Base-by-base conservation (phyloP, 2,797 vertebrate species). In the Gambusia yucatana region DNA sequence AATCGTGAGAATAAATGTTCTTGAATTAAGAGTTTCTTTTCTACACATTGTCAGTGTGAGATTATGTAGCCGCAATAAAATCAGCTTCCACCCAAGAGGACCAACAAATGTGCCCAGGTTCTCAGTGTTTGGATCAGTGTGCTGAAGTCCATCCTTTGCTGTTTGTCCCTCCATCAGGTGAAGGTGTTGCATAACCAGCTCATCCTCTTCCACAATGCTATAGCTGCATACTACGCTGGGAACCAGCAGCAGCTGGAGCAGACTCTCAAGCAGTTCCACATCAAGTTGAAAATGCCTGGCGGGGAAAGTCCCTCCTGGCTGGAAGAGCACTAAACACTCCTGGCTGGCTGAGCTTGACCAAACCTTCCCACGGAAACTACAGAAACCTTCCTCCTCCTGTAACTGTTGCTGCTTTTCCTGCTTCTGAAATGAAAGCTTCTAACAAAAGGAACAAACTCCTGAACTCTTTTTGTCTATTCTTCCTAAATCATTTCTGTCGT, bases 131-230 rank as follows among this genome's bases (percentile, higher is more conserved):
- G 6, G 14, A 2, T 41, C 14, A 61, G 11, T 39, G 2, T 44
- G 20, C 22, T 65, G 8, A 82, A 0, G 3, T 69, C 46, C 50
- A 76, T 1, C 75, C 33, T 6, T n/a, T 22, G 47, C 30, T 50
- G 77, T 70, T 55, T 43, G 30, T 36, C 55, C 43, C 71, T 78
- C 25, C 55, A 72, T 69, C 95, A 99, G 98, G 98, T 99, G 80
- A 99, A 99, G 87, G 98, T 99, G 0, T 94, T 99, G 93, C 98
- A 99, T 92, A 99, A 99, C 94, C 98, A 99, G 93, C 97, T 99
- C 78, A 96, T 98, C 92, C 96, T 99, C 89, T 99, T 99, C 96
- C 98, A 99, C 92, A 99, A 99, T 13, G 98, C 98, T 86, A 97
- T 99, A 10, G 96, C 98, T 0, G 98, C 98, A 0, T 99, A 99